These are phyloP conservation scores for Xyrichtys novacula DNA, from an alignment of 2,797 vertebrate genomes.

Conservation along the genomic window DNA sequence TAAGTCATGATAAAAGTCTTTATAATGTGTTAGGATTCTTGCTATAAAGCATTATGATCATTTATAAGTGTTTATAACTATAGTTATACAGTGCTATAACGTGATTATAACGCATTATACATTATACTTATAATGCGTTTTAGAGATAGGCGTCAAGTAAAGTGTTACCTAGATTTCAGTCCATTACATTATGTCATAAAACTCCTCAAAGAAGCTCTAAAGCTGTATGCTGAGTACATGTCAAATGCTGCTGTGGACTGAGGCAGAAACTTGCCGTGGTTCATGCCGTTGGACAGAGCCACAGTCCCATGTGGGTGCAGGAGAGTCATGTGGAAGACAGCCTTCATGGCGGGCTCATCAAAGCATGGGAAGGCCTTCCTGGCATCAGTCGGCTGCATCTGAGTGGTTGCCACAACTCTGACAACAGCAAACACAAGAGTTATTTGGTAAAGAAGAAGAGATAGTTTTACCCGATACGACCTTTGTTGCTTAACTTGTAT, in stretches of 20 bases:
- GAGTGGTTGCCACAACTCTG: conserved; percentile 93
- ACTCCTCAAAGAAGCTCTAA: too few species aligned
- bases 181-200: too few species aligned
- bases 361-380: conserved; percentile 97
- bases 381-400: conserved; percentile 92
- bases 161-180: too few species aligned
- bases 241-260: neutral
- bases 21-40: too few species aligned
- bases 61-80: too few species aligned
- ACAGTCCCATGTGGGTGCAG: conserved; percentile 64
- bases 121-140: too few species aligned
- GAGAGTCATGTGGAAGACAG: conserved; percentile 87
- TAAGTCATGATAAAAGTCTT: too few species aligned
- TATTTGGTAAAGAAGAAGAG: neutral
- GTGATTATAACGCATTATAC: too few species aligned
- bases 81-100: too few species aligned
- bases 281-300: conserved; percentile 89
- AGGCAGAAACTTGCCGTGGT: conserved; percentile 74
- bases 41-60: too few species aligned
- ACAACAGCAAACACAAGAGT: neutral
- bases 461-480: neutral
- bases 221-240: neutral
- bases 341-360: conserved; percentile 95
- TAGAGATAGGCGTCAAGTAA: too few species aligned
- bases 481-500: neutral